Evolutionary conservation across 2,113 vertebrate genomes (phyloP), one percentile per base, ranked within the genome.

Genomic region (Heterocephalus glaber): DNA sequence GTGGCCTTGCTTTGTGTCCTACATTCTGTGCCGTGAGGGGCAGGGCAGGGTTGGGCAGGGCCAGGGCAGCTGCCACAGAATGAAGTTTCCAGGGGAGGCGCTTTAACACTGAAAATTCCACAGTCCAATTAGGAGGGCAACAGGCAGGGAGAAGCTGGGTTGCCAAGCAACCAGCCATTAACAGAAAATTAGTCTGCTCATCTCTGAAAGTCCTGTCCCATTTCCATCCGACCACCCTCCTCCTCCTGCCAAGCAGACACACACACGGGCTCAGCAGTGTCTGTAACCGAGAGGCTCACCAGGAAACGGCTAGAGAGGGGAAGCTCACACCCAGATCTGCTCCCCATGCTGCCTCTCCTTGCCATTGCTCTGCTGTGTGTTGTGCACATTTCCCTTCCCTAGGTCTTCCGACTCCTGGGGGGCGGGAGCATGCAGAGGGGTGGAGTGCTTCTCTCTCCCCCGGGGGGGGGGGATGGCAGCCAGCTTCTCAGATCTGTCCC

Each of bases 131-230:
- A 91, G 87, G 86, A 97, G 89, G 95, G 95, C 95, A 97, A 77
- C 76, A 94, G 87, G 96, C 92, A 94, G 96, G 92, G 86, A 93
- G 76, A 94, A 94, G 92, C 95, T 93, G 92, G 82, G 97, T 98
- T 98, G 95, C 97, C 90, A 96, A 90, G 97, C 97, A 97, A 98
- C 97, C 92, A 95, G 70, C 93, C 97, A 98, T 97, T 98, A 98
- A 97, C 96, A 96, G 92, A 93, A 97, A 98, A 97, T 97, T 97
- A 98, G 97, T 86, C 0, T 58, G 26, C 88, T 97, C 87, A 95
- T 97, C 89, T 97, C 97, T 44, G 92, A 97, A 97, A 92, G 89
- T 97, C 96, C 95, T 93, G 96, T 90, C 92, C 97, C 97, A 96
- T 94, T 97, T 98, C 94, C 87, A 90, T 88, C 49, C 72, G n/a